Conservation (phyloP, 2,113 vertebrate species). For the Triplophysa dalaica region DNA sequence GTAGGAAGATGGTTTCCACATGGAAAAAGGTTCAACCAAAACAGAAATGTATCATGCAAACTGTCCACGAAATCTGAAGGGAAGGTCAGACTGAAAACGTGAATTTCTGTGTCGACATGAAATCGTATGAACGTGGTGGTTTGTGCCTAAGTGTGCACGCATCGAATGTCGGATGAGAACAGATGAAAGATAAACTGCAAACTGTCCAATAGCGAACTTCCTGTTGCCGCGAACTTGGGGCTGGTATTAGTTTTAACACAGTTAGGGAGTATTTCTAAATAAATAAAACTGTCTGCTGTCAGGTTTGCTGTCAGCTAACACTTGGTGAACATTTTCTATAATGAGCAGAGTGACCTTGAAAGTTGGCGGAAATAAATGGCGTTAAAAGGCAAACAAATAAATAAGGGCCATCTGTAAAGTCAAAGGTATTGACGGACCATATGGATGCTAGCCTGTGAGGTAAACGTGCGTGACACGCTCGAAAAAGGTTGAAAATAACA, state of each 20-base stretch:
- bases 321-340: neutral
- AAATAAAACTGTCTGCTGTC: slow-evolving; percentile 8
- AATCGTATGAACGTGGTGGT: slow-evolving; percentile 69
- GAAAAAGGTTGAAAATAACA: neutral
- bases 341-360: slow-evolving; percentile 25
- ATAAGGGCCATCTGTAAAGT: slow-evolving; percentile 29
- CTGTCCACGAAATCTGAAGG: slow-evolving; percentile 76
- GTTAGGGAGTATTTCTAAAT: slow-evolving; percentile 16
- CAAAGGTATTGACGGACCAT: slow-evolving; percentile 21
- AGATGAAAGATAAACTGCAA: slow-evolving; percentile 20
- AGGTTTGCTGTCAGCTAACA: neutral
- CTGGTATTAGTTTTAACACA: slow-evolving; percentile 11
- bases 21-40: slow-evolving; percentile 59
- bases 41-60: slow-evolving; percentile 77
- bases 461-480: neutral
- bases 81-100: slow-evolving; percentile 78
- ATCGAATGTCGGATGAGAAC: slow-evolving; percentile 66
- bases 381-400: slow-evolving; percentile 9
- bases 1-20: slow-evolving; percentile 70
- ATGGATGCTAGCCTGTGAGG: slow-evolving; percentile 1
- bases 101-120: slow-evolving; percentile 96
- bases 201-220: slow-evolving; percentile 21
- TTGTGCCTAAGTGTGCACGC: slow-evolving; percentile 73
- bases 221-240: slow-evolving; percentile 33
- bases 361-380: neutral